Conservation (phyloP, 2,888 invertebrate genomes). For the Sycophila texana region DNA sequence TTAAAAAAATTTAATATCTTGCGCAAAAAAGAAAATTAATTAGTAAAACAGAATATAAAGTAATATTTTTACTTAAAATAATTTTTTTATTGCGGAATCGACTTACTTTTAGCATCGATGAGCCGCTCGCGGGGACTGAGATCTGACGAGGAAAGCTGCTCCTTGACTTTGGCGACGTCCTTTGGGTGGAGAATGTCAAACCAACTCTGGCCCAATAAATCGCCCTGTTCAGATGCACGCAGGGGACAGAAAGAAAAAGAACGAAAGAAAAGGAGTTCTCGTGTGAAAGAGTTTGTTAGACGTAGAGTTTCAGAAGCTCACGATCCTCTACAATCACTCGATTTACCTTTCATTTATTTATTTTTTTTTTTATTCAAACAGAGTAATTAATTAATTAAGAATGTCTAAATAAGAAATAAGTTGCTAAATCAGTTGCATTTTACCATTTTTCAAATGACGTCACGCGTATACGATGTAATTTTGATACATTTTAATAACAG, state of each 20-base stretch:
- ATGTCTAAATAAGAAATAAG: too few relatives aligned
- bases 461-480: too few relatives aligned
- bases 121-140: slow-evolving; percentile 91
- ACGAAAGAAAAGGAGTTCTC: slow-evolving; percentile 53
- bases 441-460: too few relatives aligned
- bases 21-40: not conserved
- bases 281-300: not conserved
- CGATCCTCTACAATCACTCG: too few relatives aligned
- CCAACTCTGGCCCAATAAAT: slow-evolving; percentile 93
- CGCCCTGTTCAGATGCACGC: slow-evolving; percentile 79
- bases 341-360: too few relatives aligned
- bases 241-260: slow-evolving; percentile 48
- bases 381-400: too few relatives aligned
- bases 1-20: not conserved
- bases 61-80: too few relatives aligned
- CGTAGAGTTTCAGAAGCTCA: not conserved
- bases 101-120: slow-evolving; percentile 94
- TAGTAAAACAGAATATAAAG: too few relatives aligned
- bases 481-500: too few relatives aligned
- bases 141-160: slow-evolving; percentile 93
- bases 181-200: slow-evolving; percentile 96
- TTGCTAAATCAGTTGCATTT: too few relatives aligned
- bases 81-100: too few relatives aligned
- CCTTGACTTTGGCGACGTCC: slow-evolving; percentile 96
- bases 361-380: too few relatives aligned